Evolutionary conservation across 2,888 invertebrate species (phyloP).

Genomic region (Margaritifera margaritifera): DNA sequence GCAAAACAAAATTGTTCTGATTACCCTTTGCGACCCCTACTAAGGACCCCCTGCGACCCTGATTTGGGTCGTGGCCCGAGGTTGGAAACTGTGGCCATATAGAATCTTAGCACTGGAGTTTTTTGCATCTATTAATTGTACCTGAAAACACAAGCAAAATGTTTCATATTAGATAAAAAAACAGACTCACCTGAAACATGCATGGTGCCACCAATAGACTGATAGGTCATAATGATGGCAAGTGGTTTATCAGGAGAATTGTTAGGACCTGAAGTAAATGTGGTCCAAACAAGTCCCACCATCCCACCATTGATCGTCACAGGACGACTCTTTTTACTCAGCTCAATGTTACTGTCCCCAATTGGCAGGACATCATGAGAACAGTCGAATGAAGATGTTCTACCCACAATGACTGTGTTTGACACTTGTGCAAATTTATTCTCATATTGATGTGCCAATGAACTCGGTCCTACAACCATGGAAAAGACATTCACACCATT

Average conservation of each 20-base stretch:
- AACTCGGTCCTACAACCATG: conserved; percentile 50
- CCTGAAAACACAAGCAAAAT: no score
- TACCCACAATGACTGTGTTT: conserved; percentile 59
- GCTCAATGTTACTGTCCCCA: conserved; percentile 37
- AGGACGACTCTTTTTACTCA: conserved; percentile 31
- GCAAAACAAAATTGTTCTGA: no score
- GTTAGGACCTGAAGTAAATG: conserved; percentile 50
- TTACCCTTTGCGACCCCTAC: no score
- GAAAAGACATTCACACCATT: conserved; percentile 57
- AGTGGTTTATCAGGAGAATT: conserved; percentile 59
- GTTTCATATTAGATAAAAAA: no score
- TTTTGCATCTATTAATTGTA: no score
- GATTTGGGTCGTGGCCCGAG: no score
- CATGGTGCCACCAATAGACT: conserved; percentile 47
- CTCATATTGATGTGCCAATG: conserved; percentile 36
- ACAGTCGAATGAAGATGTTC: conserved; percentile 57
- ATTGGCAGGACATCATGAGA: conserved; percentile 29
- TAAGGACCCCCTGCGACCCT: no score
- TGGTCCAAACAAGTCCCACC: conserved; percentile 53
- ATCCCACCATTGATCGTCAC: conserved; percentile 26
- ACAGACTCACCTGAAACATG: conserved; percentile 29
- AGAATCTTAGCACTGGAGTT: no score
- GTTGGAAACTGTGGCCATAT: no score
- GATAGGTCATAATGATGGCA: conserved; percentile 54
- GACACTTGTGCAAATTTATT: conserved; percentile 42